Percentiles rank a stretch among this genome's conserved stretches.
Evolutionary conservation across 2,113 vertebrate species (phyloP).

Genomic region (Oreochromis spilurus): DNA sequence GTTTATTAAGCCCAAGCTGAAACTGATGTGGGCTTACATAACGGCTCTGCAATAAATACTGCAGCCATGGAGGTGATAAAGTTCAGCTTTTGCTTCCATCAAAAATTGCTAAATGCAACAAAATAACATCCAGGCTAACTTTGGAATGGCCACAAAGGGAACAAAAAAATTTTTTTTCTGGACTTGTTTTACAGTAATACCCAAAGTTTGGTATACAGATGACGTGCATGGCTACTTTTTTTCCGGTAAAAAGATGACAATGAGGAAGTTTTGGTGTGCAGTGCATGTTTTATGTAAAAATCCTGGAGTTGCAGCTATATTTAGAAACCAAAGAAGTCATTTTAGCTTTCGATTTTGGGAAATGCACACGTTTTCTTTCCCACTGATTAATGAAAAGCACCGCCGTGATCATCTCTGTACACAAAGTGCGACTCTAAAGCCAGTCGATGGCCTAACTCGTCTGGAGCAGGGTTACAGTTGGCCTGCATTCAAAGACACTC

Average conservation of each 20-base stretch:
- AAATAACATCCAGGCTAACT: not conserved
- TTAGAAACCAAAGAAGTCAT: not conserved
- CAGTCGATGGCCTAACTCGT: not conserved
- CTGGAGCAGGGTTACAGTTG: not conserved
- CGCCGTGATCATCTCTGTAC: not conserved
- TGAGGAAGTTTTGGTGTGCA: not conserved
- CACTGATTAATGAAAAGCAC: not conserved
- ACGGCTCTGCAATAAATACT: not conserved
- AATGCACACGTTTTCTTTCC: not conserved
- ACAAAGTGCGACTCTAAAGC: not conserved
- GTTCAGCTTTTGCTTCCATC: not conserved
- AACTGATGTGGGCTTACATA: not conserved
- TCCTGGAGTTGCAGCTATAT: not conserved
- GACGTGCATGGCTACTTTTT: not conserved
- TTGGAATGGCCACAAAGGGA: not conserved
- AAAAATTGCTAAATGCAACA: not conserved
- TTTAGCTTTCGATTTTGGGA: conserved; percentile 7
- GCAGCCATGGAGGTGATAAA: not conserved
- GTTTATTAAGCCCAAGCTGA: not conserved
- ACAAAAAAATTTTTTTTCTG: not conserved
- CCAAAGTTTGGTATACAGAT: not conserved
- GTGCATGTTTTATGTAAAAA: not conserved
- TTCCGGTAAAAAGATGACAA: not conserved
- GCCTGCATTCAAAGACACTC: not conserved
- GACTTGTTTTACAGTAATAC: not conserved